A percentile compares a stretch with the other conserved stretches of the same genome.
Conservation (phyloP, 2,888 invertebrate species). For the Heliothis peltigera region DNA sequence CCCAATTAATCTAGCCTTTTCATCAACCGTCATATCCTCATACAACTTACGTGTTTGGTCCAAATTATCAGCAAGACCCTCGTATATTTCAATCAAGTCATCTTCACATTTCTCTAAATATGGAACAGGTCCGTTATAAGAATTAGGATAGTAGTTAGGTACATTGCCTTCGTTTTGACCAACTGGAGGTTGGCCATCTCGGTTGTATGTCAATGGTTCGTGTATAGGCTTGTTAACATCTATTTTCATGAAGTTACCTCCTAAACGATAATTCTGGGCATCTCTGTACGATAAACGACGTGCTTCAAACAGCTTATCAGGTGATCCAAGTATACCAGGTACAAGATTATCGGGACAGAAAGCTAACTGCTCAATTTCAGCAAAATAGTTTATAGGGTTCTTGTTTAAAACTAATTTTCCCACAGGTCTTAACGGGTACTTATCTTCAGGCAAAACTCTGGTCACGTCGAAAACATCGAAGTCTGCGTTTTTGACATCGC, state of each 20-base stretch:
- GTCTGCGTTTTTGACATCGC: conserved; percentile 93
- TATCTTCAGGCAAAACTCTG: conserved; percentile 94
- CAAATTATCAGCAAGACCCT: conserved; percentile 95
- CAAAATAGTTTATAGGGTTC: conserved; percentile 96
- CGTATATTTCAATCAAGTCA: conserved; percentile 87
- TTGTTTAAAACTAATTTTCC: conserved; percentile 95
- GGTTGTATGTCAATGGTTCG: conserved; percentile 92
- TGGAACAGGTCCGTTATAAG: conserved; percentile 95
- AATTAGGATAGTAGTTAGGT: conserved; percentile 98
- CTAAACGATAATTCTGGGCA: conserved; percentile 95
- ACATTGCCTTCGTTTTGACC: conserved; percentile 94
- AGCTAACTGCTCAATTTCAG: conserved; percentile 97
- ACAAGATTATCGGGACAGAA: conserved; percentile 96
- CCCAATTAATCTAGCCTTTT: conserved; percentile 92
- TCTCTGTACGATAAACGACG: conserved; percentile 96
- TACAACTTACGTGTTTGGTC: conserved; percentile 95
- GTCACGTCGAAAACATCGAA: conserved; percentile 98
- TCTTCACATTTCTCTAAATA: conserved; percentile 89
- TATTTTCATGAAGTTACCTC: conserved; percentile 96
- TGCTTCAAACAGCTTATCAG: conserved; percentile 96
- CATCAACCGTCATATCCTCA: conserved; percentile 93
- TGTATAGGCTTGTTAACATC: conserved; percentile 97
- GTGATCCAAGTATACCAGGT: conserved; percentile 96
- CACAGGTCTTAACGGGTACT: conserved; percentile 95
- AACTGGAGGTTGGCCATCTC: conserved; percentile 95